These are phyloP conservation scores for Heterotilapia buettikoferi DNA, from an alignment of 2,113 vertebrate genomes.

Conservation along the genomic window DNA sequence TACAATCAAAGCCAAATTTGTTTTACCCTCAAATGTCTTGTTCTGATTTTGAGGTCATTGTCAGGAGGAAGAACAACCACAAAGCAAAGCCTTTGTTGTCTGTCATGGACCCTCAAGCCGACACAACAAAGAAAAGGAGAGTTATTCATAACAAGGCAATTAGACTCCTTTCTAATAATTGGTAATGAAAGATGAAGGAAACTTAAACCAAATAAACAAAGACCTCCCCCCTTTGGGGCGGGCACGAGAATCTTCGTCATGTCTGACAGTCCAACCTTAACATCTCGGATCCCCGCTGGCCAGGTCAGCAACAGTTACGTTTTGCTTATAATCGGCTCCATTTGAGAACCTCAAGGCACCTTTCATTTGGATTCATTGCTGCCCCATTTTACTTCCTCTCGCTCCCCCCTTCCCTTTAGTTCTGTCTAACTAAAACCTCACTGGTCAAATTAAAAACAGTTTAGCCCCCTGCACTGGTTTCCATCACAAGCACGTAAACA, in stretches of 20 bases:
- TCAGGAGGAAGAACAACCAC: constrained; percentile 15
- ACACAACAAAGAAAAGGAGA: constrained; percentile 17
- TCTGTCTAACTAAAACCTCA: constrained; percentile 76
- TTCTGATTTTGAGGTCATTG: constrained; percentile 53
- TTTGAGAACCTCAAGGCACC: constrained; percentile 69
- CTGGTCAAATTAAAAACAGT: constrained; percentile 82
- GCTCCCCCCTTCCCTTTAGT: background rate
- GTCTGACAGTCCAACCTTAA: constrained; percentile 24
- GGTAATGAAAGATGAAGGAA: constrained; percentile 53
- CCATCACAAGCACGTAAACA: constrained; percentile 73
- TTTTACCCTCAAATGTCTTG: constrained; percentile 40
- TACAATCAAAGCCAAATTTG: constrained; percentile 54
- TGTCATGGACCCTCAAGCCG: constrained; percentile 18
- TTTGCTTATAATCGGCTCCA: constrained; percentile 61
- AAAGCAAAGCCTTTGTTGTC: constrained; percentile 40
- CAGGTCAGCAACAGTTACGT: constrained; percentile 39
- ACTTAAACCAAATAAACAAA: constrained; percentile 51
- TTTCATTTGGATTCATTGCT: constrained; percentile 73
- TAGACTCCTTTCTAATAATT: constrained; percentile 49
- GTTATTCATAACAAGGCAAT: constrained; percentile 57
- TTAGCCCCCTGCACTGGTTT: constrained; percentile 77
- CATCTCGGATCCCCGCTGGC: constrained; percentile 21
- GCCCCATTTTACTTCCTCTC: constrained; percentile 45
- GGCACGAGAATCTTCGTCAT: background rate
- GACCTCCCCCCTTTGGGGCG: constrained; percentile 18